A percentile compares a stretch with the other conserved stretches of the same genome.
Evolutionary conservation across 1,140 invertebrate genomes (phyloP).

Genomic region (Vanessa atalanta): DNA sequence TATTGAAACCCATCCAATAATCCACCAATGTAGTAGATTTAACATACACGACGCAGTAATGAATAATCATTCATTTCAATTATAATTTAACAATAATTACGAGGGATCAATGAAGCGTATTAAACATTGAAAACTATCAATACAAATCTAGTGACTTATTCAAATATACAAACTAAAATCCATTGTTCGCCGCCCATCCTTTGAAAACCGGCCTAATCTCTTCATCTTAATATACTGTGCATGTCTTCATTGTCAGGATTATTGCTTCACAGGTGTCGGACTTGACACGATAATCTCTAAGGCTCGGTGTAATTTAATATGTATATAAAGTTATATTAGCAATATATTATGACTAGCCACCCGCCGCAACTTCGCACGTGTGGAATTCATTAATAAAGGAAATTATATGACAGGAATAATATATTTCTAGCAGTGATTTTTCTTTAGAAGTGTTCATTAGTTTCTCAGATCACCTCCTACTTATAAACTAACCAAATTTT

Average conservation of each 20-base stretch:
- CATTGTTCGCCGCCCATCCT: slow-evolving; percentile 25
- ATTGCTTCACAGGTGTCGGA: slow-evolving; percentile 47
- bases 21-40: too few species aligned
- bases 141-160: background rate
- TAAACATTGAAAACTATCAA: background rate
- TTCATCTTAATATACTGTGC: slow-evolving; percentile 55
- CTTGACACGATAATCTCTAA: slow-evolving; percentile 46
- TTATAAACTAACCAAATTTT: too few species aligned
- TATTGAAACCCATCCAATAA: too few species aligned
- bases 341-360: background rate
- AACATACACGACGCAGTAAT: too few species aligned
- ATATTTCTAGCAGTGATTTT: too few species aligned
- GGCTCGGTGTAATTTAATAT: slow-evolving; percentile 37
- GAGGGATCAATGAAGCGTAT: background rate
- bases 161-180: slow-evolving; percentile 16
- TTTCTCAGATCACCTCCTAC: too few species aligned
- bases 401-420: too few species aligned
- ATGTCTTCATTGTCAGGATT: slow-evolving; percentile 54
- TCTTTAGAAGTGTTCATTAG: too few species aligned
- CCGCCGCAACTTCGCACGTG: too few species aligned
- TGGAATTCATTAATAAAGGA: too few species aligned
- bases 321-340: slow-evolving; percentile 22
- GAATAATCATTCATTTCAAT: too few species aligned
- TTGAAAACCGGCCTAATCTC: slow-evolving; percentile 39
- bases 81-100: too few species aligned